A percentile compares a stretch with the other conserved stretches of the same genome.
phyloP scores from a whole-genome alignment of 2,888 invertebrate species.

The Polietes domitor region DNA sequence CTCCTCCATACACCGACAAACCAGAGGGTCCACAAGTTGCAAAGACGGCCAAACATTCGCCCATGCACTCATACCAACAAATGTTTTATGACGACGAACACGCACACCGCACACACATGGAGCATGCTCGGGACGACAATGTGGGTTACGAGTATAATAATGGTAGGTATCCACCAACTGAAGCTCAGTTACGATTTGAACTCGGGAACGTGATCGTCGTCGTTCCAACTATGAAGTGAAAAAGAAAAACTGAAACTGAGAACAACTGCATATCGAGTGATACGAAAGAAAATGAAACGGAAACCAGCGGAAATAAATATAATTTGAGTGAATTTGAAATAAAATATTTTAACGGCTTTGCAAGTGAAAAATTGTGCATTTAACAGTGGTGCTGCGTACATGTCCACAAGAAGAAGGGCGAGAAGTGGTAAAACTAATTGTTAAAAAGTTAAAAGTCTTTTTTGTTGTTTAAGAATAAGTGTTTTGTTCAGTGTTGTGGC shows the following conservation, averaged over 20 bases:
- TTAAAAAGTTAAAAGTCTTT: slow-evolving; percentile 17
- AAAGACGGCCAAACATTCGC: not conserved
- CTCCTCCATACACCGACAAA: not conserved
- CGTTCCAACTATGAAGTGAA: not conserved
- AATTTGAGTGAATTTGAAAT: not conserved
- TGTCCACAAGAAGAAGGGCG: not conserved
- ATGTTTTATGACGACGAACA: not conserved
- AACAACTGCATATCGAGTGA: not conserved
- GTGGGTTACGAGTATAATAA: slow-evolving; percentile 48
- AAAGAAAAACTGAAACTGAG: not conserved
- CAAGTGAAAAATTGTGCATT: not conserved
- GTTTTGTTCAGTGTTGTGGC: too few relatives aligned
- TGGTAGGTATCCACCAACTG: slow-evolving; percentile 48
- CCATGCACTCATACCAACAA: too few relatives aligned
- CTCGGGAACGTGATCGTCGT: slow-evolving; percentile 49
- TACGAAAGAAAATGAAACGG: slow-evolving; percentile 55
- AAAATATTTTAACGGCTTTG: not conserved
- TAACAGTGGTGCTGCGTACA: not conserved
- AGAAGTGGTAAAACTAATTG: not conserved
- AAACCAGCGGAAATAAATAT: slow-evolving; percentile 16
- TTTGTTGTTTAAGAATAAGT: slow-evolving; percentile 31
- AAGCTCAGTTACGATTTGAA: slow-evolving; percentile 62
- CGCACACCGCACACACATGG: not conserved
- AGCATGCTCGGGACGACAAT: slow-evolving; percentile 6
- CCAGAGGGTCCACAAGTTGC: not conserved